Evolutionary conservation across 2,888 invertebrate genomes (phyloP).

Genomic region (Polymixis lichenea): DNA sequence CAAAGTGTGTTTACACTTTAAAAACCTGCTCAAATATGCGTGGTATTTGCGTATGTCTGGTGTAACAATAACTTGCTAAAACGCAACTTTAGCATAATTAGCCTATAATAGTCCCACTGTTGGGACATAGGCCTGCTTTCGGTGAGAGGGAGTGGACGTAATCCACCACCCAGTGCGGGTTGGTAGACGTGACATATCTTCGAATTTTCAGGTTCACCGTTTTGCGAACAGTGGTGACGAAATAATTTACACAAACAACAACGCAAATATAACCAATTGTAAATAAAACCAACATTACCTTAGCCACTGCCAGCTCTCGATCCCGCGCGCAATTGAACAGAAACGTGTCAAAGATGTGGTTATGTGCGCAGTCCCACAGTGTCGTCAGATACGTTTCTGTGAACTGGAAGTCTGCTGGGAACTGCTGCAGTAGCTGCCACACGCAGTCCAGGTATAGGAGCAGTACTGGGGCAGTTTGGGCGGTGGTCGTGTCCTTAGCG

Average conservation of each 20-base stretch:
- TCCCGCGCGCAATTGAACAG: conserved; percentile 96
- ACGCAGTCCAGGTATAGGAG: conserved; percentile 98
- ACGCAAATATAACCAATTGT: too few species aligned
- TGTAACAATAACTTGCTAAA: too few species aligned
- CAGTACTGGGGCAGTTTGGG: conserved; percentile 94
- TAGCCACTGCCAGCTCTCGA: conserved; percentile 91
- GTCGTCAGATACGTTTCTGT: conserved; percentile 97
- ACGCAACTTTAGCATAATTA: not conserved
- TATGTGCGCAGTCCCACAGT: conserved; percentile 96
- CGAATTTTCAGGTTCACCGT: too few species aligned
- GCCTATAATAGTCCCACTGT: too few species aligned
- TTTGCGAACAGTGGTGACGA: too few species aligned
- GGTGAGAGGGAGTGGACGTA: too few species aligned
- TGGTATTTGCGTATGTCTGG: not conserved
- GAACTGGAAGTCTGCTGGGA: conserved; percentile 97
- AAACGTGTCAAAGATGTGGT: conserved; percentile 98
- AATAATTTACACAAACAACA: too few species aligned
- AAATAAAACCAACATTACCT: conserved; percentile 72
- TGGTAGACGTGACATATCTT: too few species aligned
- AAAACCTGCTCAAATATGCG: not conserved
- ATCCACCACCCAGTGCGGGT: too few species aligned
- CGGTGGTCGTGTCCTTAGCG: conserved; percentile 72
- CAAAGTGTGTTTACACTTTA: not conserved
- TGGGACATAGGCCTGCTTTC: too few species aligned
- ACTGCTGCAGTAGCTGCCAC: conserved; percentile 97